Conservation (phyloP, 2,888 invertebrate genomes). For the Biston stratarius region DNA sequence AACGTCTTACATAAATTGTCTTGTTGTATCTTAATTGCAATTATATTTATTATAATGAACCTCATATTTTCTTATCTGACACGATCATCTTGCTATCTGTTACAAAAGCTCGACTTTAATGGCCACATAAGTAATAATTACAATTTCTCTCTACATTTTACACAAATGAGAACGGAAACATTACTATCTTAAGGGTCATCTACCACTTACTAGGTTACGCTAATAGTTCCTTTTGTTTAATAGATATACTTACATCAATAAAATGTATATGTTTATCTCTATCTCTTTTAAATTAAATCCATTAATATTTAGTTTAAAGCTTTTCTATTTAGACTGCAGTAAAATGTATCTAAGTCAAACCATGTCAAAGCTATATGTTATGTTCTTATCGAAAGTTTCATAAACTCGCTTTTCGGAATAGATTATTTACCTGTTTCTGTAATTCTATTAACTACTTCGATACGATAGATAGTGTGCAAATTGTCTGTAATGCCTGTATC, state of each 20-base stretch:
- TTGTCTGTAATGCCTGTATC: conserved; percentile 18
- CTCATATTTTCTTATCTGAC: conserved; percentile 20
- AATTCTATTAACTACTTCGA: neutral
- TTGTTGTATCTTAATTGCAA: conserved; percentile 10
- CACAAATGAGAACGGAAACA: conserved; percentile 57
- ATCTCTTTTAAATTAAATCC: no score
- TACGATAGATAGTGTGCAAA: conserved; percentile 3
- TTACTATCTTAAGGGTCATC: conserved; percentile 64
- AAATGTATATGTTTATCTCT: conserved; percentile 34
- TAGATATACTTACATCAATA: conserved; percentile 36
- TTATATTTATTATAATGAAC: conserved; percentile 6
- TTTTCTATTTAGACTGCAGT: conserved; percentile 16
- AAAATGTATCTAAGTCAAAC: neutral
- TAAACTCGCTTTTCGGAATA: conserved; percentile 13
- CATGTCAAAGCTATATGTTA: conserved; percentile 7
- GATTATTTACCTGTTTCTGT: neutral
- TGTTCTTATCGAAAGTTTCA: conserved; percentile 19
- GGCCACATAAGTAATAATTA: conserved; percentile 42
- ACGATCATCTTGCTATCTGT: conserved; percentile 22
- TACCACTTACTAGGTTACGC: conserved; percentile 59
- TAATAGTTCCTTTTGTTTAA: conserved; percentile 56
- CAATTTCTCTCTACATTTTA: conserved; percentile 40
- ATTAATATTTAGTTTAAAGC: conserved; percentile 18
- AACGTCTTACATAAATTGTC: neutral
- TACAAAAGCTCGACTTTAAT: conserved; percentile 29